Evolutionary conservation across 2,888 invertebrate genomes (phyloP), one percentile per base, ranked within the genome.

Genomic region (Isoperla grammatica): DNA sequence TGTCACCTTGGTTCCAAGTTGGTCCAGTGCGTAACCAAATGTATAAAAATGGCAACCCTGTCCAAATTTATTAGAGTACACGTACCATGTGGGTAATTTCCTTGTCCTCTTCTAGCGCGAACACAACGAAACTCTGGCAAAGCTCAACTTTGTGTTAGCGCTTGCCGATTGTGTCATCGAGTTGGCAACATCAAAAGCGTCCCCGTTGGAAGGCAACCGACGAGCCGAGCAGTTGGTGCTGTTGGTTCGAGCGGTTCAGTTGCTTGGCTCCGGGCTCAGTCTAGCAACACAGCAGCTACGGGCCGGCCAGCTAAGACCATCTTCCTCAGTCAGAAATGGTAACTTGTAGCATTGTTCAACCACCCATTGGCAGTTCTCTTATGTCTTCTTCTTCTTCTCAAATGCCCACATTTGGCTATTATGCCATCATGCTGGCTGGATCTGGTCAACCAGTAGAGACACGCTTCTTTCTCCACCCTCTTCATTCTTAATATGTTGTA

Each of bases 141-240:
- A 98, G 77, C 80, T 99, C 67, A 94, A 96, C 79, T 99, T 98
- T 78, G 95, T 98, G 65, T 80, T 95, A n/a, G 95, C 96, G 64
- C 79, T 99, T 65, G 95, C 95, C 65, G 96, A 95, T 73, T n/a
- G 96, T 73, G 88, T 99, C 61, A 82, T 95, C 65, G 95, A 96
- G 77, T 80, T 92, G 60, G 92, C 92, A 12, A n/a, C 87, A 63
- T 84, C 86, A n/a, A 82, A 88, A 68, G 85, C 88, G 57, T 86
- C 88, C 1, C 90, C 90, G 39, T 79, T 91, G 62, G 73, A 74
- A 23, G 71, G 71, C 13, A 71, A 73, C 45, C 75, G 85, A n/a
- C 75, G 84, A 61, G 83, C 87, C 13, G 90, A 90, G 73, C 90
- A 94, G 69, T 80, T 95, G 65, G 91, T 95, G 37, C 80, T 96